Evolutionary conservation across 2,113 vertebrate species (phyloP), one percentile per base, ranked within the genome.

Genomic region (Oryzias woworae): DNA sequence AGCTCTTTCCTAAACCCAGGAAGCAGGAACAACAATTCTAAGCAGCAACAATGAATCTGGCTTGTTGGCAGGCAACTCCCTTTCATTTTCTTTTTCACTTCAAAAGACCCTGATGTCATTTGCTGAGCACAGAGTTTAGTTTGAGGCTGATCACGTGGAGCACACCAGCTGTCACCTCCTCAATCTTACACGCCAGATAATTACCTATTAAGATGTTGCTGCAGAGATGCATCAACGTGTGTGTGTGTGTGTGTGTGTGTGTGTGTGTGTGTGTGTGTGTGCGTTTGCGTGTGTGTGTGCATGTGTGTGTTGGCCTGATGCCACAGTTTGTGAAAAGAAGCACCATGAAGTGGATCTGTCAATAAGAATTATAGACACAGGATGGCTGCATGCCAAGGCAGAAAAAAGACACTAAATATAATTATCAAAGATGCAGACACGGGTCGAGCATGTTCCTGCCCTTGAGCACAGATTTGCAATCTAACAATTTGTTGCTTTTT

Each of bases 181-280:
- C 62, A 43, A 48, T 87, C 88, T 81, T 80, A 84, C 62, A 69
- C 73, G 81, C 71, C 67, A 71, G 80, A 87, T 77, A 81, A 90
- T 81, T 87, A 83, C 82, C 77, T 80, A 86, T 85, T 89, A 71
- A 88, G 87, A 83, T 69, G 46, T 20, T 20, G 55, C 81, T 80
- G 60, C 71, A 60, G 79, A 75, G 73, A 54, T 53, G 76, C 75
- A 62, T 60, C 53, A 48, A 73, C 74, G 65, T 60, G 57, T 51
- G 44, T 46, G 66, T 66, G 58, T 61, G 57, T 58, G 18, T 15
- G 73, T 77, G 59, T 62, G 62, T 42, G 36, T 36, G 36, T 36
- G 8, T 63, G 54, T 17, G 36, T 49, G 69, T 44, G 18, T 61
- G 53, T 62, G 66, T 31, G 60, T 52, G 66, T 66, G 58, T 61